phyloP scores from a whole-genome alignment of 64 coral and sea anemone species.

The Montipora sp. region DNA sequence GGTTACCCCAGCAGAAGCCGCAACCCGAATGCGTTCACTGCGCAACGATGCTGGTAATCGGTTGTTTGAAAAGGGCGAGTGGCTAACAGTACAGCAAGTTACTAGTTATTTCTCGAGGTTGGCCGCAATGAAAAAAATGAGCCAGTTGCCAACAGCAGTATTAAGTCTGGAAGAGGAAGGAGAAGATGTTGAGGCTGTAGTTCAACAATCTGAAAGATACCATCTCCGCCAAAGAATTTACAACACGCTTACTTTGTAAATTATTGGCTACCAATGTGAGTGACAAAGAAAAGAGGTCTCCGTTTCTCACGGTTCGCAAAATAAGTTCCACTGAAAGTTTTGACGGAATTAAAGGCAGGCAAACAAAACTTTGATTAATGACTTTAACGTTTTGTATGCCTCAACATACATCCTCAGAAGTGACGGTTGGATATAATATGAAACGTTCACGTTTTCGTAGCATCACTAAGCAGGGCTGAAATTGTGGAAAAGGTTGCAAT shows the following conservation, averaged over 20 bases:
- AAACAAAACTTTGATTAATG: not conserved
- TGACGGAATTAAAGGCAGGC: not conserved
- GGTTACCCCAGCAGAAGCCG: not conserved
- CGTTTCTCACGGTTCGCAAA: not conserved
- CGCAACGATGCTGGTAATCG: not conserved
- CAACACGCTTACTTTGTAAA: no score
- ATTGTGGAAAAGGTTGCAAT: not conserved
- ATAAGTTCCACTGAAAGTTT: not conserved
- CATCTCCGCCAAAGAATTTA: no score
- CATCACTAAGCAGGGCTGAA: not conserved
- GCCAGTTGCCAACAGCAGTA: not conserved
- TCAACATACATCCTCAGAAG: no score
- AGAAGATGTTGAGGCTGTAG: no score
- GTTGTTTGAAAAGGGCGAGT: no score
- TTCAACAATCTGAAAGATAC: no score
- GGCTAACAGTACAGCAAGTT: no score
- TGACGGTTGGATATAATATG: no score
- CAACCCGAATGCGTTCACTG: conserved; percentile 2
- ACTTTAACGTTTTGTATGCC: no score
- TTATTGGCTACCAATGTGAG: no score
- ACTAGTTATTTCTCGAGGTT: not conserved
- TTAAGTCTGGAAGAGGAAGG: not conserved
- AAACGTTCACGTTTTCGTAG: not conserved
- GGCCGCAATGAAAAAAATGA: no score
- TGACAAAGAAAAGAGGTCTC: not conserved